Evolutionary conservation across 1,140 invertebrate species (phyloP).

Genomic region (Drosophila parabipectinata): DNA sequence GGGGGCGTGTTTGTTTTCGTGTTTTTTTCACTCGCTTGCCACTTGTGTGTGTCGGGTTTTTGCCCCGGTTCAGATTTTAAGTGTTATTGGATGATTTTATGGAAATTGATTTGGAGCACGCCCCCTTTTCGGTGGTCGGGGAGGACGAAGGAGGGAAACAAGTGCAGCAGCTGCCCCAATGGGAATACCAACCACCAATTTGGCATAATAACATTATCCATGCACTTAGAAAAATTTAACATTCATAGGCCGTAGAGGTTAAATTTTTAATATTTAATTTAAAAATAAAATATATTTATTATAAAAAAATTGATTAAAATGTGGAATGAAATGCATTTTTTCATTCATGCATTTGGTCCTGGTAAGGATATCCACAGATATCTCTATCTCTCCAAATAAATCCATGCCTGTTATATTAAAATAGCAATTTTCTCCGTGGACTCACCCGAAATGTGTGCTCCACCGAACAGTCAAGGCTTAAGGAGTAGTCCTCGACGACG

Average conservation of each 20-base stretch:
- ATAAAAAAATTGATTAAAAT: too few species aligned
- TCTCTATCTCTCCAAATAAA: too few species aligned
- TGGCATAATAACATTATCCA: constrained; percentile 57
- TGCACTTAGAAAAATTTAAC: constrained; percentile 19
- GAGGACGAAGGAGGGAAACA: constrained; percentile 19
- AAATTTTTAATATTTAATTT: too few species aligned
- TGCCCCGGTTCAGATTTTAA: constrained; percentile 52
- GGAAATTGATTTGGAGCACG: constrained; percentile 76
- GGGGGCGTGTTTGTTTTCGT: constrained; percentile 78
- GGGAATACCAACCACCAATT: constrained; percentile 39
- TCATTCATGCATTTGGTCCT: too few species aligned
- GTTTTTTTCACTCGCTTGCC: constrained; percentile 52
- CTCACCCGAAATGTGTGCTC: constrained; percentile 78
- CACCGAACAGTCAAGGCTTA: constrained; percentile 68
- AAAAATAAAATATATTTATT: too few species aligned
- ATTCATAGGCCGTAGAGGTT: too few species aligned
- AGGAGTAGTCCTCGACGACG: constrained; percentile 72
- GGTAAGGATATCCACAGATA: too few species aligned
- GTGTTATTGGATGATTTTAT: constrained; percentile 80
- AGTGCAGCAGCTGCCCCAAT: constrained; percentile 57
- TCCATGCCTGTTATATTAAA: not conserved
- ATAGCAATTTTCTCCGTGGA: not conserved
- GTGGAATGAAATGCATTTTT: too few species aligned
- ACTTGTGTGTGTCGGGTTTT: constrained; percentile 28
- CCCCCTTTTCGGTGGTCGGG: constrained; percentile 43